Evolutionary conservation across 2,113 vertebrate species (phyloP), one percentile per base, ranked within the genome.

Genomic region (Saguinus midas): DNA sequence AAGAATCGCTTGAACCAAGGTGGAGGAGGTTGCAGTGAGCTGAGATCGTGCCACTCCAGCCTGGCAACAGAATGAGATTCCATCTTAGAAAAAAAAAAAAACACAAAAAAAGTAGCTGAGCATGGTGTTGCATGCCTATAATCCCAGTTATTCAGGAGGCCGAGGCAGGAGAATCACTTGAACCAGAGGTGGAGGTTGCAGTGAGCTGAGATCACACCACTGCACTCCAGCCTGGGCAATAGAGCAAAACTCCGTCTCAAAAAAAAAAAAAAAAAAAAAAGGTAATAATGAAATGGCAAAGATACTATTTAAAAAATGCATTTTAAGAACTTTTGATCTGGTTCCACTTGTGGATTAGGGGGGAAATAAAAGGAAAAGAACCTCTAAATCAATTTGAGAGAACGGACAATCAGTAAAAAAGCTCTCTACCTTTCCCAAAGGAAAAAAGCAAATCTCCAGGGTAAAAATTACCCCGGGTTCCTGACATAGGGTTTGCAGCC

Each of bases 201-300:
- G 29, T 16, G 12, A 61, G 64, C 64, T 6, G 29, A 32, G 64
- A 16, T 13, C 0, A 1, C 6, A 3, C 2, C 64, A 8, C 64
- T 66, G 32, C 64, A 35, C 6, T 66, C 1, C 14, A 17, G 64
- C 64, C 64, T 68, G 32, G 6, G 64, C 6, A 1, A 68, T 29
- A 66, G 29, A 66, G 64, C 1, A 2, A 68, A 3, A 68, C 64
- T 0, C 64, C 2, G 2, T 13, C 11, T 64, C 58, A 32, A n/a
- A 32, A 89, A 12, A 68, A 72, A 70, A 35, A 68, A n/a, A 68
- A 32, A 50, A 66, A 73, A 84, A 55, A 84, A 95, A 85, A 83
- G 23, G 13, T 52, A 90, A 90, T 50, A 37, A 32, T 16, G 55
- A 85, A 72, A 73, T 43, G 9, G 73, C 29, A 48, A 91, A 87